Percentiles rank a stretch among this genome's conserved stretches.
phyloP scores from a whole-genome alignment of 1,140 invertebrate genomes.

The Polypedilum pembai region DNA sequence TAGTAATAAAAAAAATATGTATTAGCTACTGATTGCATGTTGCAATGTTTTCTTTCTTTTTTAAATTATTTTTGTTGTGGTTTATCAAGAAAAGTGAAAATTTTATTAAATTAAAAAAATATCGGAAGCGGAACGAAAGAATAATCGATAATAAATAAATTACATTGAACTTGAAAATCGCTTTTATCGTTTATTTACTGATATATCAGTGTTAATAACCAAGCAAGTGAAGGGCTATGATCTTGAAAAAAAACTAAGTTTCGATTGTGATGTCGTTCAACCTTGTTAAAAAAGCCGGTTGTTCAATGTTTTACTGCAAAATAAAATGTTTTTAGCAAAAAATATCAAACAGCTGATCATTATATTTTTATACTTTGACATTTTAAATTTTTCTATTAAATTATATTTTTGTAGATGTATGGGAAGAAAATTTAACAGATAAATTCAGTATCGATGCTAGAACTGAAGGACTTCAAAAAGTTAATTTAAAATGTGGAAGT shows the following conservation, averaged over 20 bases:
- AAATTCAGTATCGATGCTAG: conserved; percentile 50
- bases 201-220: no score
- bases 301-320: no score
- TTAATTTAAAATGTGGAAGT: conserved; percentile 48
- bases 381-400: conserved; percentile 28
- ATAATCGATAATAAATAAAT: neutral
- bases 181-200: no score
- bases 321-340: no score
- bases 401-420: conserved; percentile 43
- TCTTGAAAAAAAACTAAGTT: no score
- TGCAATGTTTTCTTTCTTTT: neutral
- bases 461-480: conserved; percentile 48
- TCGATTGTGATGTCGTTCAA: no score
- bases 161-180: neutral
- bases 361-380: neutral
- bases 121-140: conserved; percentile 2
- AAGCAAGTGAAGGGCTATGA: no score
- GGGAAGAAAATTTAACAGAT: conserved; percentile 47
- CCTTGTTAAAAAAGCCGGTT: no score
- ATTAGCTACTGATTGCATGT: conserved; percentile 3
- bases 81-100: conserved; percentile 9
- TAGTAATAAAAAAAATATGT: neutral
- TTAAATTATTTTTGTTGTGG: neutral
- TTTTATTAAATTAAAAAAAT: neutral
- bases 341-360: neutral